These are phyloP conservation scores for Oenanthe melanoleuca DNA, from an alignment of 2,113 vertebrate genomes.

Conservation along the genomic window DNA sequence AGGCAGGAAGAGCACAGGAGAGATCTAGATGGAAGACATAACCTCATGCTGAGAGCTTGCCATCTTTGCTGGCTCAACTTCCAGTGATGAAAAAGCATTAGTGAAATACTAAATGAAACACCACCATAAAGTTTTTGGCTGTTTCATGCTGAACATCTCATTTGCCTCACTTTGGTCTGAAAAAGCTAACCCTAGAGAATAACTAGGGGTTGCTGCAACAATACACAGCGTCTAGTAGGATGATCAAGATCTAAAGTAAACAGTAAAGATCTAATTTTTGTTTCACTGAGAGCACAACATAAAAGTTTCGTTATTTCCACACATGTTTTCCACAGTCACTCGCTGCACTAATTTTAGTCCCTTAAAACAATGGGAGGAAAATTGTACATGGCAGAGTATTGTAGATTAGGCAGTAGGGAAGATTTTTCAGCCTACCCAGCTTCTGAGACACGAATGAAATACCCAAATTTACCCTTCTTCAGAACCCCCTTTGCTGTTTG, in stretches of 20 bases:
- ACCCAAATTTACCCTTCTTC: neutral
- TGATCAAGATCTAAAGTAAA: neutral
- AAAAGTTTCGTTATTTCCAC: neutral
- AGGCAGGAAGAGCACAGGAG: neutral
- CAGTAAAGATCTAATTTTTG: neutral
- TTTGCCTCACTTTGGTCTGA: neutral
- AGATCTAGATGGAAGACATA: neutral
- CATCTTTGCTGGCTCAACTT: neutral
- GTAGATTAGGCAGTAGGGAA: neutral
- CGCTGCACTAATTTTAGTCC: slow-evolving; percentile 10
- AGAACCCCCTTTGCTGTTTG: neutral
- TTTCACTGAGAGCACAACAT: neutral
- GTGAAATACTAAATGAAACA: neutral
- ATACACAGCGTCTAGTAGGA: neutral
- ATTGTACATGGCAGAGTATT: neutral
- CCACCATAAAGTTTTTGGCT: neutral
- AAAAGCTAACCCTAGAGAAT: neutral
- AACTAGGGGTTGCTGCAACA: neutral
- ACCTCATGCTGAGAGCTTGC: neutral
- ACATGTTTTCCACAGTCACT: neutral
- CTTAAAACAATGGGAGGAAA: slow-evolving; percentile 43
- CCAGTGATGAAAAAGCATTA: neutral
- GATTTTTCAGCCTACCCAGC: neutral
- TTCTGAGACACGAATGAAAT: neutral
- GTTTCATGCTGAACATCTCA: neutral